Base-by-base conservation (phyloP, 2,797 vertebrate species). In the Lutjanus campechanus region DNA sequence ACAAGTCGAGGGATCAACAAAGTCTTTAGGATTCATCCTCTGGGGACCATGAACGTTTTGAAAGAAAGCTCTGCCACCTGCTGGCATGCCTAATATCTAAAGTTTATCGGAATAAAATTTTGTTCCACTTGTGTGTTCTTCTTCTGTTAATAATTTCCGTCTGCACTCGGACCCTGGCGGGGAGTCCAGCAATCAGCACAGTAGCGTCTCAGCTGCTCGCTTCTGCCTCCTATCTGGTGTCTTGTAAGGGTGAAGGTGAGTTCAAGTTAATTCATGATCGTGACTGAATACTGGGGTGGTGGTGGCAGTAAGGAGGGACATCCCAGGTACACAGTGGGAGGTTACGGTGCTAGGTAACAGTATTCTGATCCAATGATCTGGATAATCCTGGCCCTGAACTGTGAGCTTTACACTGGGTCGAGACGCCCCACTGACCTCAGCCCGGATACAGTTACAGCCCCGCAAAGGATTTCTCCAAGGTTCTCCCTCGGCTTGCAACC, bases 291-390 rank as follows among this genome's bases (percentile, higher is more conserved):
- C 51, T 56, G 19, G 77, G 56, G 53, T 46, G 68, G 65, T 15
- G 71, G 61, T 29, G 75, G 67, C 59, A 54, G 64, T 69, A 82
- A 82, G 77, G 62, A 82, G 87, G 89, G 84, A 93, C 91, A 87
- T 87, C 92, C 84, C 85, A 63, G 80, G 69, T 73, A 73, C 87
- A 29, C 91, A 17, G 92, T 56, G 82, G 91, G 94, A 93, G 94
- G 94, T 83, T 74, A 79, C 11, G 84, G 91, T 94, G 92, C 93
- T 62, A 67, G 92, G 93, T 95, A 79, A 94, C 93, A 36, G 92
- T 94, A 95, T 93, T 93, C 41, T 83, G 92, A 93, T 91, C 92
- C 89, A 89, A n/a, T 85, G 90, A 94, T 85, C 88, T 93, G 90
- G 92, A 95, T 94, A 94, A 95, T 94, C 92, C 91, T 90, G 90